A percentile compares a stretch with the other conserved stretches of the same genome.
Evolutionary conservation across 1,140 invertebrate species (phyloP).

Genomic region (Drosophila sproati): DNA sequence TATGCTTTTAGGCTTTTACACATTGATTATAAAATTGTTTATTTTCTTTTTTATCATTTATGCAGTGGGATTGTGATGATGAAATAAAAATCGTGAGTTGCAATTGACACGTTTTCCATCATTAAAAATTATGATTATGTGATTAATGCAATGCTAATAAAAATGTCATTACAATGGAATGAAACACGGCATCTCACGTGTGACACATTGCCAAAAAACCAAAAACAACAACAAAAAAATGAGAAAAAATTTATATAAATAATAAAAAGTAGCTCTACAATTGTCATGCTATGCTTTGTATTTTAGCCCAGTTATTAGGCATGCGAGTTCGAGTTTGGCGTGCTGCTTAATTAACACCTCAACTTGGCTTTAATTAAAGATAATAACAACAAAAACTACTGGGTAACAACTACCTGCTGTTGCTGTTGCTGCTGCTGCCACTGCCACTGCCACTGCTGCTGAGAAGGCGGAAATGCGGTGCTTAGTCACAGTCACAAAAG

Average conservation of each 20-base stretch:
- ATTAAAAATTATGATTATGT: constrained; percentile 74
- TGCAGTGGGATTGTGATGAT: constrained; percentile 24
- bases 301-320: constrained; percentile 74
- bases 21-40: background rate
- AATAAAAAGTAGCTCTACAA: background rate
- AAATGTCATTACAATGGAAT: constrained; percentile 58
- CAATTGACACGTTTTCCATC: constrained; percentile 71
- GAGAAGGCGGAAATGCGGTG: constrained; percentile 69
- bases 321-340: constrained; percentile 38
- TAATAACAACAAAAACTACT: constrained; percentile 8
- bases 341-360: constrained; percentile 68
- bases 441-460: constrained; percentile 32
- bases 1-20: constrained; percentile 19
- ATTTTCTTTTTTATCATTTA: constrained; percentile 32
- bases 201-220: constrained; percentile 69
- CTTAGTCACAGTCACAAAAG: constrained; percentile 69
- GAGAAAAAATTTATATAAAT: constrained; percentile 1
- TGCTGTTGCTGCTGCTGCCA: constrained; percentile 36
- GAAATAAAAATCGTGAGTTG: constrained; percentile 33
- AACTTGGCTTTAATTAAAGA: constrained; percentile 59
- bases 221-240: constrained; percentile 3
- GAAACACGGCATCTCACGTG: constrained; percentile 33
- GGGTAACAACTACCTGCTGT: background rate
- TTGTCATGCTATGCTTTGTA: constrained; percentile 9
- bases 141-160: constrained; percentile 70